A percentile compares a stretch with the other conserved stretches of the same genome.
Conservation (phyloP, 2,113 vertebrate genomes). For the Perccottus glenii region DNA sequence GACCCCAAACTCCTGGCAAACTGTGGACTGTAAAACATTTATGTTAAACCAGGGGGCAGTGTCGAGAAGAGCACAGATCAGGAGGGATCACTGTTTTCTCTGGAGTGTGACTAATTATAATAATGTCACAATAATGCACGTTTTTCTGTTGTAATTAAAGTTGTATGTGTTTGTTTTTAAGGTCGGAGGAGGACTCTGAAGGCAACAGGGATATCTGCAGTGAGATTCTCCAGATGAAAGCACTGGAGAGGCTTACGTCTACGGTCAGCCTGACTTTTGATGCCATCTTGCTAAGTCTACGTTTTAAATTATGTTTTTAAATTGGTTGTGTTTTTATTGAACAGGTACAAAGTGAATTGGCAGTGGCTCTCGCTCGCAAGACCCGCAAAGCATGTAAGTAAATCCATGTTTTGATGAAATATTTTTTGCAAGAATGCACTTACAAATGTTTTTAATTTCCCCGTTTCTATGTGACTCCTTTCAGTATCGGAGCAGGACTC, state of each 20-base stretch:
- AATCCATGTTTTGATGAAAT: not conserved
- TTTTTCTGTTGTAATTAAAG: constrained; percentile 14
- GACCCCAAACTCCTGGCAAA: no score
- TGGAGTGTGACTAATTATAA: constrained; percentile 6
- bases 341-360: constrained; percentile 94
- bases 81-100: constrained; percentile 5
- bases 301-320: not conserved
- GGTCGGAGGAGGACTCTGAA: constrained; percentile 88
- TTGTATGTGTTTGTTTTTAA: constrained; percentile 46
- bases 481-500: constrained; percentile 80
- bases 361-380: constrained; percentile 92
- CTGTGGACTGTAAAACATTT: constrained; percentile 28
- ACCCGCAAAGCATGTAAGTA: constrained; percentile 94
- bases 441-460: not conserved
- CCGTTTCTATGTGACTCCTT: constrained; percentile 36
- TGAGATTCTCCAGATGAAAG: constrained; percentile 89
- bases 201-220: constrained; percentile 88
- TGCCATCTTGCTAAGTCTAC: no score
- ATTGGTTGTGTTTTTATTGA: not conserved
- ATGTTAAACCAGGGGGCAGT: constrained; percentile 56
- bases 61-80: constrained; percentile 14
- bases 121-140: constrained; percentile 8
- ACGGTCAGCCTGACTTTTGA: constrained; percentile 71
- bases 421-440: not conserved
- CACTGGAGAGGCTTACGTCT: constrained; percentile 91